Conservation (phyloP, 2,888 invertebrate species). For the Ischnura elegans region DNA sequence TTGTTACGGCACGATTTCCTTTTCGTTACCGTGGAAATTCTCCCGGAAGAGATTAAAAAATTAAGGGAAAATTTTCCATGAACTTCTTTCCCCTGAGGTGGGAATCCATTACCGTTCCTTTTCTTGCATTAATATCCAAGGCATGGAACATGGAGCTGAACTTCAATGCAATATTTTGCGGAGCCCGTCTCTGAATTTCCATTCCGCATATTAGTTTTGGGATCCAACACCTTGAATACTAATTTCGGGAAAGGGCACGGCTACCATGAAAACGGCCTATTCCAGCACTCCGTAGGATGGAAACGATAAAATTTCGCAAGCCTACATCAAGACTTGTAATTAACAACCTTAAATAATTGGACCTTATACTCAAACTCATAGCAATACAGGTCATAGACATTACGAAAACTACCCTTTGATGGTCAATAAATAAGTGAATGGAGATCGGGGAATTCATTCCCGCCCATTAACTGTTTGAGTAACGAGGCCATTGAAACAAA, state of each 20-base stretch:
- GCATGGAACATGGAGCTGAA: neutral
- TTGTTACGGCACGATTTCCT: neutral
- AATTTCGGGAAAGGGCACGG: neutral
- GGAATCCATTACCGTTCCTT: neutral
- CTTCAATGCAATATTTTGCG: neutral
- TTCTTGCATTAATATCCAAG: neutral
- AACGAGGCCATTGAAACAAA: too few species aligned
- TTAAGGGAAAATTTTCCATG: neutral
- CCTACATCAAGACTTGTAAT: too few species aligned
- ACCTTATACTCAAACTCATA: too few species aligned
- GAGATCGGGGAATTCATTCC: too few species aligned
- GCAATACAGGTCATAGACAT: too few species aligned
- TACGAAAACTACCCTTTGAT: too few species aligned
- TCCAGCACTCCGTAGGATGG: neutral
- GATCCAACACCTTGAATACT: neutral
- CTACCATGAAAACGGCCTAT: neutral
- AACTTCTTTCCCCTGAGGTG: neutral
- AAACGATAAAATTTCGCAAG: neutral
- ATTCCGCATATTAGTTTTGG: neutral
- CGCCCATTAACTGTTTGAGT: too few species aligned
- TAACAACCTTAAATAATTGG: too few species aligned
- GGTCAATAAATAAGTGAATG: too few species aligned
- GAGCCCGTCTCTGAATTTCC: neutral
- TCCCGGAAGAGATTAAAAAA: neutral
- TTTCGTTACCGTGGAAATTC: neutral